These are phyloP conservation scores for Cyprinodon variegatus DNA, from an alignment of 2,113 vertebrate genomes.

Conservation along the genomic window DNA sequence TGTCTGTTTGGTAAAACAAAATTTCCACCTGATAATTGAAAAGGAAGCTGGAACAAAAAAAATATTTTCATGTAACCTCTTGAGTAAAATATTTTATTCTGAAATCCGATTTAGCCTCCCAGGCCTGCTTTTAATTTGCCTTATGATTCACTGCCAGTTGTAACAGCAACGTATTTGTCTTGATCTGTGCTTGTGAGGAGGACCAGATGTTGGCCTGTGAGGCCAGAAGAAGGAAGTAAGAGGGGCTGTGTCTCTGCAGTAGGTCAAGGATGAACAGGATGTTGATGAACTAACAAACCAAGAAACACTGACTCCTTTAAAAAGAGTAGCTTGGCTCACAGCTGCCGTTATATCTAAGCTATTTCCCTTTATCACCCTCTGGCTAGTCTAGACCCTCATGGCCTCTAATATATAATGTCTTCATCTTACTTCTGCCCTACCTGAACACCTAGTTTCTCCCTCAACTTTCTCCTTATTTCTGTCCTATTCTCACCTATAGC, in stretches of 20 bases:
- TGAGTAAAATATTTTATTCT: constrained; percentile 9
- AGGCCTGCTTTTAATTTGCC: constrained; percentile 47
- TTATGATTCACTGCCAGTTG: constrained; percentile 46
- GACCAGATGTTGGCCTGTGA: constrained; percentile 59
- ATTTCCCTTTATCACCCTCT: neutral
- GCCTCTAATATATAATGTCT: constrained; percentile 15
- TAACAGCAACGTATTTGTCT: constrained; percentile 47
- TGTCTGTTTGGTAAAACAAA: constrained; percentile 2
- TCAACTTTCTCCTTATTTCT: constrained; percentile 26
- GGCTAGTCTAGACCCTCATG: neutral
- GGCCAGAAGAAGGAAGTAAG: constrained; percentile 51
- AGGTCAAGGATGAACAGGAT: constrained; percentile 66
- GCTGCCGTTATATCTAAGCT: neutral
- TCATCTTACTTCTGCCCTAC: neutral
- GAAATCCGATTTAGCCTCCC: constrained; percentile 7
- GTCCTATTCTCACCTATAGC: neutral
- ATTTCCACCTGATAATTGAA: neutral
- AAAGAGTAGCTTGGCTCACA: neutral
- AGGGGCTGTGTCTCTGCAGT: constrained; percentile 31
- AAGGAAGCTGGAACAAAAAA: constrained; percentile 7
- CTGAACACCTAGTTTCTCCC: constrained; percentile 1
- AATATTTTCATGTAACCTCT: constrained; percentile 6
- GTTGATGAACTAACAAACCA: constrained; percentile 60
- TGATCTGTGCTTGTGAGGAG: constrained; percentile 34
- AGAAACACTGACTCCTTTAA: constrained; percentile 12